Base-by-base conservation (phyloP, 2,888 invertebrate species). In the Xanthia togata region DNA sequence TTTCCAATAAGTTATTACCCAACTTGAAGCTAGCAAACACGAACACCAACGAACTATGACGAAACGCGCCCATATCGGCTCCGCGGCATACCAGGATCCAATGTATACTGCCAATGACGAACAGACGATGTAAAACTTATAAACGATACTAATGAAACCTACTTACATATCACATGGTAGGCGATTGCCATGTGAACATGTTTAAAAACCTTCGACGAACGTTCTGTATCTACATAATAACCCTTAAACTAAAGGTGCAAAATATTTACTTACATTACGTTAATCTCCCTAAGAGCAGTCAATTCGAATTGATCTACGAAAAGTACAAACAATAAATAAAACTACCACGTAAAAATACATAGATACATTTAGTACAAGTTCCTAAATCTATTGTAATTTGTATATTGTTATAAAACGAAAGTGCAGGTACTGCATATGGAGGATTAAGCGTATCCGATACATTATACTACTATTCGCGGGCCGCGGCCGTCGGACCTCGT, bases 251-350 rank as follows among this genome's bases (percentile, higher is more conserved):
- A 92, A 92, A 92, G 87, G 90, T 95, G 94, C 93, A 93, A 93
- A 93, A 91, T 90, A 91, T 92, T 92, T 89, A 92, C 95, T 95
- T 95, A 95, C 88, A 91, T 90, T 93, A 94, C 86, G 91, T 95
- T 95, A 95, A 95, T 95, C 95, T 95, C 94, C 93, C 94, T 94
- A 94, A 92, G 91, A 93, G 93, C 95, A 95, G 95, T 96, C 95
- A 93, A 94, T 93, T 94, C 93, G 92, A 93, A 94, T 94, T 94
- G 92, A 93, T 94, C 94, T 95, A 95, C 93, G 93, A 93, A 88
- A 93, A 92, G 88, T 94, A 94, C 90, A 93, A 93, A 93, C 87
- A 94, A 95, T 94, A 95, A 94, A 94, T 94, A 94, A 86, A 89
- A 93, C 91, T 93, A 94, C 90, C 91, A 91, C 92, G 89, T 93